Conservation (phyloP, 2,113 vertebrate genomes). For the Austrofundulus limnaeus region DNA sequence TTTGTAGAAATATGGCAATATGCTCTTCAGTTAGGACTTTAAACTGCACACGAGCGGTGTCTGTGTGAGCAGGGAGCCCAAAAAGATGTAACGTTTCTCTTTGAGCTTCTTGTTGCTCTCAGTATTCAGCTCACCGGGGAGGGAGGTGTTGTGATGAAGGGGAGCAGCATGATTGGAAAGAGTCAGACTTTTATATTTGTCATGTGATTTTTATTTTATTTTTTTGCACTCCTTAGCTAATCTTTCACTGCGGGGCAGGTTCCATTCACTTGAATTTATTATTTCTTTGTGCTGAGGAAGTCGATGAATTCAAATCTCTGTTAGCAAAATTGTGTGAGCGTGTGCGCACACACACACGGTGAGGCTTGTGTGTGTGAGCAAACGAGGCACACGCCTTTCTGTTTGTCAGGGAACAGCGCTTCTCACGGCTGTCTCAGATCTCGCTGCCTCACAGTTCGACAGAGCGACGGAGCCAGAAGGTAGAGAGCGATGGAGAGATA, state of each 20-base stretch:
- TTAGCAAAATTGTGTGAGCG: constrained; percentile 39
- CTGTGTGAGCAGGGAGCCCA: neutral
- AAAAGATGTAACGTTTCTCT: constrained; percentile 33
- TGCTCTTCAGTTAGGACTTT: neutral
- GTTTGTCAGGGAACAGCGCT: constrained; percentile 45
- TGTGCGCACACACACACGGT: constrained; percentile 6
- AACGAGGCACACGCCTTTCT: constrained; percentile 22
- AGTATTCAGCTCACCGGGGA: constrained; percentile 40
- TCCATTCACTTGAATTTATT: constrained; percentile 67
- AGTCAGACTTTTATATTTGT: constrained; percentile 58
- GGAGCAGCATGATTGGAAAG: constrained; percentile 32
- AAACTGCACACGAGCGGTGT: constrained; percentile 23
- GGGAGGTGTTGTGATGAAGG: constrained; percentile 3
- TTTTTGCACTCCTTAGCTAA: constrained; percentile 47
- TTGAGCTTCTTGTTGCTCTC: constrained; percentile 35
- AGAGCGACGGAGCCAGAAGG: constrained; percentile 57
- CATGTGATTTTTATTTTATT: constrained; percentile 54
- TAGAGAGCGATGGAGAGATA: constrained; percentile 67
- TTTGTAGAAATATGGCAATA: constrained; percentile 16
- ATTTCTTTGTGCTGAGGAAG: constrained; percentile 59
- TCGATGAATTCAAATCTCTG: constrained; percentile 65
- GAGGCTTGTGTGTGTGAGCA: constrained; percentile 6
- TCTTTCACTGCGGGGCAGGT: constrained; percentile 61
- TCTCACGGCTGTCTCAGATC: constrained; percentile 75
- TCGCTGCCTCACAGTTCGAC: constrained; percentile 61